Base-by-base conservation (phyloP, 2,113 vertebrate species). In the Probosciger aterrimus region DNA sequence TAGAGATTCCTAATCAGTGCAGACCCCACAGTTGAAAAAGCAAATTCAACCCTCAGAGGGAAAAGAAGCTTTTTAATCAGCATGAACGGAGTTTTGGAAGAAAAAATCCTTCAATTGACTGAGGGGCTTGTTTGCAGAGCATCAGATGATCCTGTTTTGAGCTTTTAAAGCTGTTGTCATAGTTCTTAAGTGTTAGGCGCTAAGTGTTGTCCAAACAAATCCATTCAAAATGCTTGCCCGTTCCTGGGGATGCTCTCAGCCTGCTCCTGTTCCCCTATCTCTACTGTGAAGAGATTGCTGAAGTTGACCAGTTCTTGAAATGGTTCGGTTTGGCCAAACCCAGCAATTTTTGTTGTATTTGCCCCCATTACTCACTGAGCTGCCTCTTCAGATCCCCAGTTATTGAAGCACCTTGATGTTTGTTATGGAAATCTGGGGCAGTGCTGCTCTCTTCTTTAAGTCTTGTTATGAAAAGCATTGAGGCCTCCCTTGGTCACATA, bases 191-290 rank as follows among this genome's bases (percentile, higher is more conserved):
- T 23, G 67, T 89, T 37, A 28, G 46, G 78, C 41, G 59, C 90
- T 68, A 25, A 50, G n/a, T 68, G 86, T 81, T 87, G 78, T 90
- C 86, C 52, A 87, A 94, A 87, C 68, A 92, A 71, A 49, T 35
- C 35, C 3, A 4, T 41, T 74, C 35, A 22, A 23, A 69, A 15
- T 43, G 10, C 12, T 18, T 24, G 9, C 9, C 70, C 5, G 0
- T 23, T 73, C 37, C 62, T 31, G 41, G 37, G 27, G 88, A 22
- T 46, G 82, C 43, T 44, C 33, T 68, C 44, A 33, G n/a, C 28
- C 69, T 53, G n/a, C 37, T 80, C 78, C 57, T 18, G 9, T 37
- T 53, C 17, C 74, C n/a, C 33, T 16, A 5, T 17, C 49, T 47
- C 67, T 49, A 3, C 23, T 57, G 14, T 13, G n/a, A 6, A 5